phyloP scores from a whole-genome alignment of 2,888 invertebrate genomes.

The Caenorhabditis sp. region DNA sequence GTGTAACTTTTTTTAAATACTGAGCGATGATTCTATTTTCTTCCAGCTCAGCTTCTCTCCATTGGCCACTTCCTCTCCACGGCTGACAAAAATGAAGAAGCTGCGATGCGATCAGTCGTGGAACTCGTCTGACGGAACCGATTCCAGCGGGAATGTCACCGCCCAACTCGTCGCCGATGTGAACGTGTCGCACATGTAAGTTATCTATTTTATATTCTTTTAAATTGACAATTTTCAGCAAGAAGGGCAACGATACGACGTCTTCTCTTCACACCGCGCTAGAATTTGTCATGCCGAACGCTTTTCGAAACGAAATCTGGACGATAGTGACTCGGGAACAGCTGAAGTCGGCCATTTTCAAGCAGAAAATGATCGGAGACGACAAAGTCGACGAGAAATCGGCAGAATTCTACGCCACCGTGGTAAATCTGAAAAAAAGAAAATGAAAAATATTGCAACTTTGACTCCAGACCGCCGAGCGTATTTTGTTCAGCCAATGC shows the following conservation, averaged over 20 bases:
- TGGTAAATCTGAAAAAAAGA: too few relatives aligned
- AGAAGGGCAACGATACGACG: background rate
- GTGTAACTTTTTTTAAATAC: too few relatives aligned
- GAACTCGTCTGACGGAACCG: background rate
- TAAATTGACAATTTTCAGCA: background rate
- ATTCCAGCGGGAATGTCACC: conserved; percentile 7
- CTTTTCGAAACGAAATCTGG: background rate
- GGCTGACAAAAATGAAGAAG: background rate
- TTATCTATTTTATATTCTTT: background rate
- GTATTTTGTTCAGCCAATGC: background rate
- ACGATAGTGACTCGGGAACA: background rate
- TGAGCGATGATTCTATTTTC: too few relatives aligned
- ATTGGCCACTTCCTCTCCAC: conserved; percentile 5
- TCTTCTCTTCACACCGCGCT: background rate
- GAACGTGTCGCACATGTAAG: background rate
- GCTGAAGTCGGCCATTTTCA: background rate
- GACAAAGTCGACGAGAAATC: background rate
- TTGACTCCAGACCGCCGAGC: background rate
- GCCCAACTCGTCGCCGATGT: background rate
- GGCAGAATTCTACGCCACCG: background rate
- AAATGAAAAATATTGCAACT: too few relatives aligned
- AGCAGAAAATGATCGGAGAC: background rate
- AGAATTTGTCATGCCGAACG: background rate
- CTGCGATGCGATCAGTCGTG: too few relatives aligned
- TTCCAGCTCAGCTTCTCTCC: conserved; percentile 10